Conservation (phyloP, 1,140 invertebrate genomes). For the Macrotrachela quadricornifera region DNA sequence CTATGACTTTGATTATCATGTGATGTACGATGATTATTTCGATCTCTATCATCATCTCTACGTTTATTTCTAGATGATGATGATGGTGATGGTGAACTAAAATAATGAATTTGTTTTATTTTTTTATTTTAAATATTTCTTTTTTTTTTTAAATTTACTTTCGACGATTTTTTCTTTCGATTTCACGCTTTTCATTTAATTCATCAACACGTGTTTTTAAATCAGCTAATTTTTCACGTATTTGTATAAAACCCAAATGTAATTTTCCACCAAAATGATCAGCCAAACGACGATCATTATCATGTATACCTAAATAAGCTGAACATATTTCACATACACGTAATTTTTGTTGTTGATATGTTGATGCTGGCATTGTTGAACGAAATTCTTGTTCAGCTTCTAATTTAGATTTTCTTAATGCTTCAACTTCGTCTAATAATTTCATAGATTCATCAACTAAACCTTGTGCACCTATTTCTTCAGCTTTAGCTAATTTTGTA, state of each 20-base stretch:
- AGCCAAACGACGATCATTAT: constrained; percentile 83
- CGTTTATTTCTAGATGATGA: too few relatives aligned
- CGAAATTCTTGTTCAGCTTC: constrained; percentile 81
- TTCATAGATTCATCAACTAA: constrained; percentile 50
- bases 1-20: too few relatives aligned
- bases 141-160: too few relatives aligned
- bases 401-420: constrained; percentile 67
- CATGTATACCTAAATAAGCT: constrained; percentile 90
- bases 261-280: constrained; percentile 98
- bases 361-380: constrained; percentile 87
- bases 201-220: constrained; percentile 36
- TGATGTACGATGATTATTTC: too few relatives aligned
- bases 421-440: constrained; percentile 78
- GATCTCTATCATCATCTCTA: too few relatives aligned
- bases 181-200: not conserved
- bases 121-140: not conserved
- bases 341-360: constrained; percentile 90
- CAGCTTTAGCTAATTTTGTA: constrained; percentile 77
- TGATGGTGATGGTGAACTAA: too few relatives aligned
- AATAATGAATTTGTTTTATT: too few relatives aligned
- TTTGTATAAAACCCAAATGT: constrained; percentile 92
- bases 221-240: constrained; percentile 76
- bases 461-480: constrained; percentile 73
- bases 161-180: not conserved
- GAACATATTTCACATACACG: constrained; percentile 86